Conservation (phyloP, 1,140 invertebrate genomes). For the Eupristina koningsbergeri region DNA sequence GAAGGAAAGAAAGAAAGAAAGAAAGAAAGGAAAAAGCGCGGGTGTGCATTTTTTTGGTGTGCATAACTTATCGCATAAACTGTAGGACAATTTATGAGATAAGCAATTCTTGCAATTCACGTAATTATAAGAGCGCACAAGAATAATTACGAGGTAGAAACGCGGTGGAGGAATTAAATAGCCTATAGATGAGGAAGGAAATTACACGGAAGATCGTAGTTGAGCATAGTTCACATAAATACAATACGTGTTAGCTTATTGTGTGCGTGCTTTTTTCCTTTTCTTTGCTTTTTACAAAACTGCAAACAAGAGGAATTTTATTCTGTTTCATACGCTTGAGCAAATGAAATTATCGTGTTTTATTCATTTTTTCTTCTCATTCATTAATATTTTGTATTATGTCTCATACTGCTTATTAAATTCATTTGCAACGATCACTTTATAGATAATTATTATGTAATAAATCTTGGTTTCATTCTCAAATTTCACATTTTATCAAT, state of each 20-base stretch:
- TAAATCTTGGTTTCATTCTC: background rate
- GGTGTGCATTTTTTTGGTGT: background rate
- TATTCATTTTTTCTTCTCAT: background rate
- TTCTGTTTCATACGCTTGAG: slow-evolving; percentile 8
- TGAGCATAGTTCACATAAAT: background rate
- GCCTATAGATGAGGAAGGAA: background rate
- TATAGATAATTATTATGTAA: background rate
- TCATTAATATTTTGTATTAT: background rate
- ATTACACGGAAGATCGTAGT: background rate
- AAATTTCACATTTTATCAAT: background rate
- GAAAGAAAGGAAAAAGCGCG: background rate
- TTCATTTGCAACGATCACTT: background rate
- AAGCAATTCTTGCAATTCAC: background rate
- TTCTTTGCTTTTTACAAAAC: background rate
- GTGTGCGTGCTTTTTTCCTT: background rate
- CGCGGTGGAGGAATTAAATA: background rate
- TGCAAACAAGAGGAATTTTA: background rate
- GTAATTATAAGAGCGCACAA: background rate
- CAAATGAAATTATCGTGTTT: background rate
- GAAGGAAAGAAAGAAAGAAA: background rate
- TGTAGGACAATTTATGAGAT: background rate
- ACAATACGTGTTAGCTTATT: background rate
- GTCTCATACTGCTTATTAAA: background rate
- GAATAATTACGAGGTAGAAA: background rate
- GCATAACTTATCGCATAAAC: background rate